These are phyloP conservation scores for Anastrepha obliqua DNA, from an alignment of 1,140 invertebrate species.

Conservation along the genomic window DNA sequence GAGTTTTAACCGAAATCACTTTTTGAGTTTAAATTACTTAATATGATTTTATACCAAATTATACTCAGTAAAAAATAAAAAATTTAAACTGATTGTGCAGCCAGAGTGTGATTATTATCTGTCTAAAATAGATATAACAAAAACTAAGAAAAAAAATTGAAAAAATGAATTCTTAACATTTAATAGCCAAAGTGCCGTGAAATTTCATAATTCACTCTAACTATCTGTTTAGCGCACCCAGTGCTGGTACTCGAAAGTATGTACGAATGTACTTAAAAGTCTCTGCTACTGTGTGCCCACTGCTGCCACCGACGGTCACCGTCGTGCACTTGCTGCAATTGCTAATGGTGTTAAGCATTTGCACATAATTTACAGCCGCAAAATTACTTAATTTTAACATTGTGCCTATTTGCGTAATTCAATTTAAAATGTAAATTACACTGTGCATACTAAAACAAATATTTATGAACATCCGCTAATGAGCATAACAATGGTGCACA, in stretches of 20 bases:
- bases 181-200: background rate
- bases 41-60: no score
- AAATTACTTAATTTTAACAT: constrained; percentile 39
- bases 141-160: background rate
- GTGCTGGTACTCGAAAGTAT: background rate
- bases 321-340: background rate
- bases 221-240: background rate
- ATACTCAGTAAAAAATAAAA: no score
- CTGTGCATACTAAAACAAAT: background rate
- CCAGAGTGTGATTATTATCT: no score
- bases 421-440: background rate
- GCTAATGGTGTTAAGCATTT: constrained; percentile 4
- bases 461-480: background rate
- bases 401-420: background rate
- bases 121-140: no score
- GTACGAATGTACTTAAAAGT: background rate
- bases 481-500: background rate
- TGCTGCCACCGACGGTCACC: background rate
- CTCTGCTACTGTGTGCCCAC: no score
- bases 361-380: constrained; percentile 31
- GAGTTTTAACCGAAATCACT: no score
- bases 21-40: no score
- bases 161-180: background rate
- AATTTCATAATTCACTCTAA: constrained; percentile 1
- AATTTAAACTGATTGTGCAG: no score